Conservation (phyloP, 2,888 invertebrate genomes). For the Scaptomyza cyrtandrae region DNA sequence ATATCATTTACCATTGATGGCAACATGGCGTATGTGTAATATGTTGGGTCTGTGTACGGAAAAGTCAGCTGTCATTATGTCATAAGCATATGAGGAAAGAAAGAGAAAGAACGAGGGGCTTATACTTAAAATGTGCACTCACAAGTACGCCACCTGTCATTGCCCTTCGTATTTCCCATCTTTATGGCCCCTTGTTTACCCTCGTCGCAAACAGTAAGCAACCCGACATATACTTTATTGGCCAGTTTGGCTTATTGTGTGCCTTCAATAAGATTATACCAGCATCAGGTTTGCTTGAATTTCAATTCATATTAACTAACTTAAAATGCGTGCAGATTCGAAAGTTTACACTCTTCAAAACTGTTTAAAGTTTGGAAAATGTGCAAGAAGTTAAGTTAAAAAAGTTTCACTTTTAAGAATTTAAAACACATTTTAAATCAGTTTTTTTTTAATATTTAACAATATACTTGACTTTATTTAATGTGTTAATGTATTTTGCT, state of each 20-base stretch:
- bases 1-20: slow-evolving; percentile 34
- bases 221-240: slow-evolving; percentile 10
- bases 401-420: not conserved
- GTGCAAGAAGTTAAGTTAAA: not conserved
- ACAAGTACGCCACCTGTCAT: slow-evolving; percentile 50
- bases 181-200: not conserved
- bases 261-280: slow-evolving; percentile 15
- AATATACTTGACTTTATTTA: not conserved
- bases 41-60: slow-evolving; percentile 37
- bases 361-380: not conserved
- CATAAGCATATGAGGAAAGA: slow-evolving; percentile 63
- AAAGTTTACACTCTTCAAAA: no score
- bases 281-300: slow-evolving; percentile 3
- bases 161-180: no score
- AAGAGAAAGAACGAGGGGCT: slow-evolving; percentile 25
- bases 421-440: no score
- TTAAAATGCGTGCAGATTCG: not conserved
- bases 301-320: slow-evolving; percentile 4
- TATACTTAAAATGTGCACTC: slow-evolving; percentile 59
- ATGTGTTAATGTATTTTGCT: not conserved
- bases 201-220: not conserved
- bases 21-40: slow-evolving; percentile 50
- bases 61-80: slow-evolving; percentile 75
- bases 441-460: no score
- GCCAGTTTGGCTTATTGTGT: slow-evolving; percentile 19